Base-by-base conservation (phyloP, 1,140 invertebrate species). In the Venustaconcha ellipsiformis region DNA sequence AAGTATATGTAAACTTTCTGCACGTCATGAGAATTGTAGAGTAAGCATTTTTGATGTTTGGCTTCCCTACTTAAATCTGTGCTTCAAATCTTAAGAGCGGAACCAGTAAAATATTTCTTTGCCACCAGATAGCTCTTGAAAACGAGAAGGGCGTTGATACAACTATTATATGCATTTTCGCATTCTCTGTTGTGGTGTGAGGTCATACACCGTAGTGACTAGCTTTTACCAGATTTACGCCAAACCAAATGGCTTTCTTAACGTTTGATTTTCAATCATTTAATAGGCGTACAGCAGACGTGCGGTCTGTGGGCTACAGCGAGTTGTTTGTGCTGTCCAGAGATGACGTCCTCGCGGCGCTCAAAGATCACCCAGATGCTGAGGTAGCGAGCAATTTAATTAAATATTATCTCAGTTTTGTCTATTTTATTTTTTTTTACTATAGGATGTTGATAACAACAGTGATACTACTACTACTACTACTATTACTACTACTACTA, bases 361-460 rank as follows among this genome's bases (percentile, higher is more conserved):
- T 99, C 94, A 98, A 97, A 88, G 97, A 98, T 88, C 98, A 99
- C 83, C 97, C 97, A 0, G 96, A 98, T 88, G 97, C 97, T 1
- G 95, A 98, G 90, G 96, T 97, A 86, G 81, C 78, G 37, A 56
- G 17, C 13, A 57, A 26, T 58, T 18, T 14, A 18, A 56, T 20
- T 14, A 23, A 30, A n/a, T 12, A 57, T n/a, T 30, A 18, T 65
- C 30, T 37, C 62, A 26, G 15, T 59, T 17, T 26, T 58, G 18
- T 18, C 4, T 23, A 67, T 69, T 30, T 63, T 57, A 6, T 58
- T 8, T 65, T 30, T 1, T 67, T 20, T 30, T n/a, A 17, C 55
- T 13, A 59, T 57, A 48, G 59, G 20, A 60, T 23, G 20, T 57
- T 13, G 6, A 57, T 23, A 23, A 30, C 59, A 37, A 14, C 18